Evolutionary conservation across 2,888 invertebrate genomes (phyloP).

Genomic region (Tenodera sinensis): DNA sequence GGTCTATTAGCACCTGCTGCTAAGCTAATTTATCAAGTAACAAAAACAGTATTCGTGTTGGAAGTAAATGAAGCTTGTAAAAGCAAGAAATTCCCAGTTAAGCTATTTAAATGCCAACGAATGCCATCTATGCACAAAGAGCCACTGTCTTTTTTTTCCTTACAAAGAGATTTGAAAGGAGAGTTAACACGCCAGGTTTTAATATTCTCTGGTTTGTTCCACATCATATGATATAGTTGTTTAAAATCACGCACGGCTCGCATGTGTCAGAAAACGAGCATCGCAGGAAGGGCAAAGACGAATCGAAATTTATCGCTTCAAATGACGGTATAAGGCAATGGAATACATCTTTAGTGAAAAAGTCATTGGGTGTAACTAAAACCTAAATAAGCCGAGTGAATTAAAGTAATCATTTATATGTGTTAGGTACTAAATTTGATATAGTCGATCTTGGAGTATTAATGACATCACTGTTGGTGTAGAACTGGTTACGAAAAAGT

Average conservation of each 20-base stretch:
- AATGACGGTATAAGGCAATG: too few relatives aligned
- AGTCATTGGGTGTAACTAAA: too few relatives aligned
- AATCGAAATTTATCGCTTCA: too few relatives aligned
- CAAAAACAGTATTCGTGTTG: neutral
- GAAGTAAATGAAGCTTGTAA: neutral
- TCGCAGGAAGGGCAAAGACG: neutral
- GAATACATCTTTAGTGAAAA: too few relatives aligned
- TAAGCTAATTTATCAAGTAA: neutral
- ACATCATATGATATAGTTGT: neutral
- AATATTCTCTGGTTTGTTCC: neutral
- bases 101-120: neutral
- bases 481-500: too few relatives aligned
- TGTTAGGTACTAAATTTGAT: too few relatives aligned
- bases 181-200: neutral
- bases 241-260: neutral
- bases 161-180: neutral
- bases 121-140: neutral
- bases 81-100: neutral
- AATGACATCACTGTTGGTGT: too few relatives aligned
- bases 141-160: neutral
- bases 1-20: neutral
- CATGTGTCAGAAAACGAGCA: neutral
- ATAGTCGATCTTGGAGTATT: too few relatives aligned
- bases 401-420: too few relatives aligned
- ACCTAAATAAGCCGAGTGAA: too few relatives aligned